Base-by-base conservation (phyloP, 2,888 invertebrate species). In the Caenorhabditis afra region DNA sequence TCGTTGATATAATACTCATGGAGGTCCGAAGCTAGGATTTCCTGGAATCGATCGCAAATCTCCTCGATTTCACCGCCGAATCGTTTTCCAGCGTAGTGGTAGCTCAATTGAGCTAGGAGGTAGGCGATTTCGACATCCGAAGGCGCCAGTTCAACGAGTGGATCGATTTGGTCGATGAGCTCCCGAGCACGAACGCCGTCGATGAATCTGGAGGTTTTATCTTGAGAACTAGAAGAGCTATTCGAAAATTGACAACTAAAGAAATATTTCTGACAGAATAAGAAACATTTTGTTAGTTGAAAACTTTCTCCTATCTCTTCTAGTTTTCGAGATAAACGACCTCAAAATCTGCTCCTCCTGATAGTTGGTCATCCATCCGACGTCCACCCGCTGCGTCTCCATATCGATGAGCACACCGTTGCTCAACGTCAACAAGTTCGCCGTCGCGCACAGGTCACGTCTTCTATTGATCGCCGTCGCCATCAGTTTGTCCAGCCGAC, bases 11-110 rank as follows among this genome's bases (percentile, higher is more conserved):
- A 80, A 16, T 76, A 66, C 20, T 80, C 50, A 44, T 80, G 80
- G 0, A 80, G 41, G 39, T 80, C 65, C 16, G 44, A 41, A 10
- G 76, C 74, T 7, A 80, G 47, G 3, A 53, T 29, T 10, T 80
- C 73, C n/a, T 70, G 61, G 61, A 71, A 76, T 2, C 41, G 37
- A 7, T 74, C 67, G 22, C 67, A 76, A 20, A 61, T 62, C 5
- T 62, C 47, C 62, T 66, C 49, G 23, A 71, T 52, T 35, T 29
- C 22, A 29, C 68, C 68, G 0, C 44, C 10, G 29, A 41, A 59
- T 44, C 68, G 65, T 52, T 68, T 71, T 62, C 57, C 76, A 50
- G 76, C 80, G 44, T 76, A 68, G 41, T 80, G 76, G 35, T 71
- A 80, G 16, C 66, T 49, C 8, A 80, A 45, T 20, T 76, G 71